Evolutionary conservation across 2,888 invertebrate species (phyloP), one percentile per base, ranked within the genome.

Genomic region (Melangyna quadrimaculata): DNA sequence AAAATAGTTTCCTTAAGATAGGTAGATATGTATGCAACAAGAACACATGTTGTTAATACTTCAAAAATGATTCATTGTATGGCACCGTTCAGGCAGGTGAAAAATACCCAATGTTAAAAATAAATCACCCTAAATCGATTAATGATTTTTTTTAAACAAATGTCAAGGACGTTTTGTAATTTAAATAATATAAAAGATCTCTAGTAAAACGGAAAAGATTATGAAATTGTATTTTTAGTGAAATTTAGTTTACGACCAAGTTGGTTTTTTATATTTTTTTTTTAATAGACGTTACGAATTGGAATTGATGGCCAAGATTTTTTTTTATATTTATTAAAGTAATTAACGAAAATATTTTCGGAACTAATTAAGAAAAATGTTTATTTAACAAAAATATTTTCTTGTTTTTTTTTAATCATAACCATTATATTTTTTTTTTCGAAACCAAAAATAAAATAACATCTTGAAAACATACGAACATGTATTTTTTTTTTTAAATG

Each of bases 11-110:
- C 37, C 22, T 48, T 24, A 35, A 70, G 37, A 27, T n/a, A n/a
- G n/a, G n/a, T n/a, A n/a, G n/a, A n/a, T n/a, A n/a, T n/a, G n/a
- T n/a, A n/a, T 78, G 43, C 35, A 48, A 19, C 19, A 70, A 37
- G 53, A 70, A 37, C 43, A 71, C 43, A 65, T 57, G 35, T 55
- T 75, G 22, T 35, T 37, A 59, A 40, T 12, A 51, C 17, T 51
- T 57, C 8, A 70, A 61, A 72, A 73, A 81, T 86, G 86, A 86
- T 67, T 86, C 86, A 86, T 53, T 73, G 14, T 29, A 79, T 74
- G 63, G 65, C 65, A 65, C 65, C 57, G 59, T 57, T 51, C 27
- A 10, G 40, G 72, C 86, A 86, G 81, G 80, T 86, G 78, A 86
- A 81, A 81, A 77, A 17, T 73, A 61, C 63, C 53, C 72, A 73